Evolutionary conservation across 2,888 invertebrate species (phyloP), one percentile per base, ranked within the genome.

Genomic region (Aethes cnicana): DNA sequence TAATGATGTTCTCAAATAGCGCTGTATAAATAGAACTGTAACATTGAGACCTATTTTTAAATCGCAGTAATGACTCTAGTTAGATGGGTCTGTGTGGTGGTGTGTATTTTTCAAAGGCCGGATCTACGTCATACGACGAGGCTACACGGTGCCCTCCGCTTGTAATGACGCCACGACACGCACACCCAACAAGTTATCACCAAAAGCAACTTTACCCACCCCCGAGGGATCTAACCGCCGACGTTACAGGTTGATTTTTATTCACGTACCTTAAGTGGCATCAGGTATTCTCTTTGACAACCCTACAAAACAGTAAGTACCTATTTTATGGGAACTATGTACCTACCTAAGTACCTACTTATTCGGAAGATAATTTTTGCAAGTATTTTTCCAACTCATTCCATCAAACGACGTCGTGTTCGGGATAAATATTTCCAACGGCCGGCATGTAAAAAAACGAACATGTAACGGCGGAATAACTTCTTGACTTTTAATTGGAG

Each of bases 101-200:
- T 54, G 44, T 21, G 52, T 39, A 59, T 55, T 55, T 60, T 61
- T 61, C 58, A 54, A 55, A 52, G 55, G 42, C 55, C 55, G 62
- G 59, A 64, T 74, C 66, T 74, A 61, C 76, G 76, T 80, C 75
- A 77, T 55, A 43, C 53, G 56, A 30, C 57, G 59, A 58, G 63
- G 69, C 63, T 68, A 64, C 58, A 64, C 21, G 16, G 35, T 63
- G 69, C 68, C 74, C 72, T 74, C 74, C 68, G 57, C 56, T 56
- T 65, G 62, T 72, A 76, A 79, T 68, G 71, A 65, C 52, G 59
- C 54, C 48, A 56, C 57, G 66, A 68, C 77, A 77, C 73, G 73
- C 73, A 73, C 58, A 63, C 17, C 9, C 18, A 28, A 18, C 28
- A 42, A 23, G 44, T 20, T 25, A 32, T 18, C 44, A 32, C 52